These are phyloP conservation scores for Emys orbicularis DNA, from an alignment of 2,797 vertebrate species.

Conservation along the genomic window DNA sequence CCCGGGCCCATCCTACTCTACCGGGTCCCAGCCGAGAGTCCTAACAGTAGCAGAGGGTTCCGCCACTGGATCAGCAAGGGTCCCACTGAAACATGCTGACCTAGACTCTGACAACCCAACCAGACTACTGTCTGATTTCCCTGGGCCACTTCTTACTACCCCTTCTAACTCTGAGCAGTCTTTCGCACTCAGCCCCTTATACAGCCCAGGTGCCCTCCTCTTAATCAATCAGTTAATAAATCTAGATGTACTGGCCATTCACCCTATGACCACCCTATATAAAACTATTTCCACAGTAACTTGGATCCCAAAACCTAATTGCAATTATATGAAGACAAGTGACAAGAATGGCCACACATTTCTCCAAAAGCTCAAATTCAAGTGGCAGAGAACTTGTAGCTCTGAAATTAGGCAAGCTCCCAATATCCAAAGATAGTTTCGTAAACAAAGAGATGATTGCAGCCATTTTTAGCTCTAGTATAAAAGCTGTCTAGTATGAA, in stretches of 20 bases:
- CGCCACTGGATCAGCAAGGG: too few relatives aligned
- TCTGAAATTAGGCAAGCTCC: not conserved
- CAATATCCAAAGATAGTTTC: not conserved
- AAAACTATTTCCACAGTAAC: not conserved
- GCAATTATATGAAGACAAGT: not conserved
- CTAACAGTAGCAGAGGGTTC: too few relatives aligned
- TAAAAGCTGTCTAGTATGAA: not conserved
- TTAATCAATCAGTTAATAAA: not conserved
- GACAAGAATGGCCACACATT: not conserved
- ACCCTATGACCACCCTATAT: not conserved
- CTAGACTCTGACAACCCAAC: too few relatives aligned
- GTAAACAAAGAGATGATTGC: not conserved
- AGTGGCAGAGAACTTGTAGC: not conserved
- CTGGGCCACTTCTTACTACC: too few relatives aligned
- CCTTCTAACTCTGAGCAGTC: too few relatives aligned
- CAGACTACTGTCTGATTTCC: too few relatives aligned
- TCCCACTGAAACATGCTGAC: too few relatives aligned
- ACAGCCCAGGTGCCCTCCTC: not conserved
- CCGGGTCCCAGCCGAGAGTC: too few relatives aligned
- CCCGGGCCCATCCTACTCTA: too few relatives aligned
- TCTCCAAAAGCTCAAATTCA: not conserved
- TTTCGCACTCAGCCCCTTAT: not conserved
- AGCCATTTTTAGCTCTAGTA: not conserved
- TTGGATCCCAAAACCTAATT: not conserved
- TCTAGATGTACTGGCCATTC: not conserved